Evolutionary conservation across 2,888 invertebrate genomes (phyloP), one percentile per base, ranked within the genome.

Genomic region (Calameuta filiformis): DNA sequence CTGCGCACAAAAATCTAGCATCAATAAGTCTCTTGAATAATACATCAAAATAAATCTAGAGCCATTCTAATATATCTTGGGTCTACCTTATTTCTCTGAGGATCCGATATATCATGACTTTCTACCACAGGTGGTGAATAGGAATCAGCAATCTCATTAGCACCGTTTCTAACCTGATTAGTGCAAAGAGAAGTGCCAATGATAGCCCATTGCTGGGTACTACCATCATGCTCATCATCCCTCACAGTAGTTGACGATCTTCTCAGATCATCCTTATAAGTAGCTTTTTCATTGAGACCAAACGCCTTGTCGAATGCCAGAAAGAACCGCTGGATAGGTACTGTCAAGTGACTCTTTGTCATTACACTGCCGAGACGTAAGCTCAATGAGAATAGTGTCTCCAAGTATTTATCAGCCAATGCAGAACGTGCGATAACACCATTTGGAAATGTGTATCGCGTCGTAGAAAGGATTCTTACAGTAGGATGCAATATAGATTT

Each of bases 401-500:
- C 97, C 73, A 98, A 90, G 83, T 97, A 94, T 92, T 98, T 98
- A 81, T 96, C 94, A 0, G 96, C 95, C 69, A 98, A 92, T 11
- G 97, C 94, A 75, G 94, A 93, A 1, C 98, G 94, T 0, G 97
- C 96, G 35, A 93, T 90, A 75, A 94, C 93, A 0, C 98, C 98
- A 87, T 95, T 96, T 0, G 98, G 98, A 92, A 98, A 98, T 12
- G 94, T 92, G 82, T 96, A 94, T 79, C 95, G 94, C 0, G 95
- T 94, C 0, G 98, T 97, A 4, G 97, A 96, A 3, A 98, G 92
- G 68, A 98, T 92, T 2, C 96, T 94, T 2, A 98, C 94, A 0
- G 96, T 94, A 23, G 98, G 98, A 88, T 96, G 94, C 1, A 99
- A 91, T 74, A 98, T 96, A 34, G 95, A 94, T 87, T 96, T 95